Evolutionary conservation across 2,888 invertebrate species (phyloP), one percentile per base, ranked within the genome.

Genomic region (Rhagonycha lutea): DNA sequence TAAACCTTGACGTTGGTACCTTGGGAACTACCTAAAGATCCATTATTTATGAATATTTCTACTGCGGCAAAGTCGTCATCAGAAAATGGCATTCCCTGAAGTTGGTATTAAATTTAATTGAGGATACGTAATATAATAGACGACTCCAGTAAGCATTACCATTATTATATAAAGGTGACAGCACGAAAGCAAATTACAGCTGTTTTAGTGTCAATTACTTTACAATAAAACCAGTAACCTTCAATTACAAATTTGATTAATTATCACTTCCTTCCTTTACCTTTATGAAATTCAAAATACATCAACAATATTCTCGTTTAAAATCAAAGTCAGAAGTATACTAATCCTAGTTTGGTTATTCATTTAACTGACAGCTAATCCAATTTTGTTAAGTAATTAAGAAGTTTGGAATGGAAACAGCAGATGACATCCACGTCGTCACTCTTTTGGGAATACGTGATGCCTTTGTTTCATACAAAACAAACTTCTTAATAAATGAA

Each of bases 121-220:
- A 65, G 63, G 63, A 65, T 65, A 65, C n/a, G 63, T 65, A 65
- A 65, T 65, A 65, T 65, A 65, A 65, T 65, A 65, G 63, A 65
- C 63, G 24, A 26, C 63, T 65, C 63, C 24, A 65, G 26, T 65
- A 65, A 65, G 23, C 63, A 65, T 26, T 24, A 65, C 63, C 63
- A 65, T 65, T 65, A 65, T 26, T 65, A 65, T 26, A 65, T 65
- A 65, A 70, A 70, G 73, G 73, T 63, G 73, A 76, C 76, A 76
- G 70, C 73, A 60, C 26, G 70, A 29, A 70, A 67, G 70, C 70
- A 76, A 73, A 76, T 70, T 73, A 70, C 76, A 23, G 68, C 73
- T 70, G 70, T 76, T 76, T 70, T 76, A 73, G 62, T 76, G 68
- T 73, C 76, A 76, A 73, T 76, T 76, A 70, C 68, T 61, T 69